Percentiles rank a stretch among this genome's conserved stretches.
phyloP scores from a whole-genome alignment of 2,888 invertebrate species.

The Agrochola lota region DNA sequence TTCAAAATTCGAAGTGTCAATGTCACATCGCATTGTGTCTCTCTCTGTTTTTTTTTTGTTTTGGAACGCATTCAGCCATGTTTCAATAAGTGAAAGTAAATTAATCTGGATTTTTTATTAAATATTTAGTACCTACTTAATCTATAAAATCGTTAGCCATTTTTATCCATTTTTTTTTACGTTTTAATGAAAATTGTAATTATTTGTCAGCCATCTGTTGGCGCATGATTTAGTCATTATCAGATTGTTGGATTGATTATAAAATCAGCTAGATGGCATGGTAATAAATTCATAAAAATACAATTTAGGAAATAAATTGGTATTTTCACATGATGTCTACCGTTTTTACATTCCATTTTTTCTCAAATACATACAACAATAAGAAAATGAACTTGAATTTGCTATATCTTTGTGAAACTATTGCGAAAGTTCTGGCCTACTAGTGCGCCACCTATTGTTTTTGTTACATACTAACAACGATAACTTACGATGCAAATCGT shows the following conservation, averaged over 20 bases:
- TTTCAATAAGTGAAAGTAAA: background rate
- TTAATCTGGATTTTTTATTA: no score
- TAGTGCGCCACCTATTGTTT: conserved; percentile 61
- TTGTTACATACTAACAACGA: conserved; percentile 30
- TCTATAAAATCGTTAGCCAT: no score
- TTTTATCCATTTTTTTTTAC: background rate
- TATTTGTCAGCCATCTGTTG: conserved; percentile 22
- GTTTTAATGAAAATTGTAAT: background rate
- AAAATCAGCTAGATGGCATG: conserved; percentile 22
- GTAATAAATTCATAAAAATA: background rate
- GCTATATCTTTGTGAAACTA: background rate
- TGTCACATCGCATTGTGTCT: background rate
- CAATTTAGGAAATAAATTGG: background rate
- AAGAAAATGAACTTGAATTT: background rate
- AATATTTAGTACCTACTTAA: no score
- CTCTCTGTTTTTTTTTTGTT: background rate
- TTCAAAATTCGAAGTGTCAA: conserved; percentile 39
- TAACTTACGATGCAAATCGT: conserved; percentile 32
- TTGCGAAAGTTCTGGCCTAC: background rate
- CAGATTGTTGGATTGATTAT: background rate
- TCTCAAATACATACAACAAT: background rate
- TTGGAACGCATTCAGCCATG: background rate
- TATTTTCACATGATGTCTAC: background rate
- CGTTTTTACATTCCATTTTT: background rate
- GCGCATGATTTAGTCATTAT: no score